These are phyloP conservation scores for Pseudococcus viburni DNA, from an alignment of 2,888 invertebrate genomes.

Conservation along the genomic window DNA sequence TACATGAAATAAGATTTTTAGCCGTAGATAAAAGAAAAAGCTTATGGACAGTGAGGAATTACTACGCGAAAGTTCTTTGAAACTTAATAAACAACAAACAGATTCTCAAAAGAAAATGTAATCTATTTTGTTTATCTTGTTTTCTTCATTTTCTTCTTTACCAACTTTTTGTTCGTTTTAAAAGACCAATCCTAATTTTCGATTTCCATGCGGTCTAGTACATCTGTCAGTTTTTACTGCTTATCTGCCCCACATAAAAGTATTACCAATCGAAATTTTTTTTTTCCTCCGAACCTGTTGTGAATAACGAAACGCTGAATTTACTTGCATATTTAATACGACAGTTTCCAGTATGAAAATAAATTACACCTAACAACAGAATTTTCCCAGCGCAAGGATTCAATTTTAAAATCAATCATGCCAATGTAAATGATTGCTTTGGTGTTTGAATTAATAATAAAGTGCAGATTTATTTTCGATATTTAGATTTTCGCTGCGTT, in stretches of 20 bases:
- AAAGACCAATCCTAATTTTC: slow-evolving; percentile 54
- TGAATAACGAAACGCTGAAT: slow-evolving; percentile 3
- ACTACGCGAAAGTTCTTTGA: slow-evolving; percentile 56
- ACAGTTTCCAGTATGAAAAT: neutral
- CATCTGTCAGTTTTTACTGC: slow-evolving; percentile 58
- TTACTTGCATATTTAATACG: slow-evolving; percentile 15
- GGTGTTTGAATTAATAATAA: slow-evolving; percentile 13
- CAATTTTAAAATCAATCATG: slow-evolving; percentile 38
- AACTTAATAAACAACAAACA: slow-evolving; percentile 61
- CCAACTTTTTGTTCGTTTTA: slow-evolving; percentile 48
- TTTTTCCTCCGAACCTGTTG: slow-evolving; percentile 14
- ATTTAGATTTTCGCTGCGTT: neutral
- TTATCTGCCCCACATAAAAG: slow-evolving; percentile 8
- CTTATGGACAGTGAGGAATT: slow-evolving; percentile 58
- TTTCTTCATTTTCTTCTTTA: slow-evolving; percentile 64
- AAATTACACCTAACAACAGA: neutral
- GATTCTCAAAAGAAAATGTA: slow-evolving; percentile 60
- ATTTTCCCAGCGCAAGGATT: neutral
- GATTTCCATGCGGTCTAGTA: slow-evolving; percentile 61
- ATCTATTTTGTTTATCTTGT: slow-evolving; percentile 63
- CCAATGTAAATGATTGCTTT: slow-evolving; percentile 10
- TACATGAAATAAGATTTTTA: slow-evolving; percentile 55
- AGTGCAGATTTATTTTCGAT: slow-evolving; percentile 37
- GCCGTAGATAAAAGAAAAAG: slow-evolving; percentile 55
- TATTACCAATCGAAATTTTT: slow-evolving; percentile 28